These are phyloP conservation scores for Saccostrea echinata DNA, from an alignment of 1,140 invertebrate genomes.

Conservation along the genomic window DNA sequence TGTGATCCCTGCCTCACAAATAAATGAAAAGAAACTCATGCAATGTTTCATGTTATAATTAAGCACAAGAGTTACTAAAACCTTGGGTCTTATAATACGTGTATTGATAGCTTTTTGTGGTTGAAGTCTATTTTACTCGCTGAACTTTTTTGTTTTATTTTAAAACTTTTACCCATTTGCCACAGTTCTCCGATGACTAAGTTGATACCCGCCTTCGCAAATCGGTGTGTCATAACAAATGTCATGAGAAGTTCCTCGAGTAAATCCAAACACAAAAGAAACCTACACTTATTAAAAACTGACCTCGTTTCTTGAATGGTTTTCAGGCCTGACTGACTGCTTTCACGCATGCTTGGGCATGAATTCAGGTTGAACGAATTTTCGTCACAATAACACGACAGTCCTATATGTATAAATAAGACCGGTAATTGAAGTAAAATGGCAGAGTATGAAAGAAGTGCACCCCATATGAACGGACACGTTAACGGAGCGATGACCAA, in stretches of 20 bases:
- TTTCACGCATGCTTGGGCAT: constrained; percentile 30
- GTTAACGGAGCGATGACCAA: neutral
- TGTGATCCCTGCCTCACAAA: too few species aligned
- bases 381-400: neutral
- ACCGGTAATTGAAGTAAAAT: constrained; percentile 22
- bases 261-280: constrained; percentile 7
- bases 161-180: neutral
- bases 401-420: neutral
- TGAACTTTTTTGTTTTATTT: neutral
- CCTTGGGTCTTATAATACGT: neutral
- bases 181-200: neutral
- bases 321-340: constrained; percentile 16
- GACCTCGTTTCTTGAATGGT: constrained; percentile 24
- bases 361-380: constrained; percentile 27
- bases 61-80: neutral
- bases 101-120: neutral
- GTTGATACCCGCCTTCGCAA: constrained; percentile 24
- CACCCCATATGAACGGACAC: constrained; percentile 19
- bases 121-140: neutral
- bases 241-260: neutral
- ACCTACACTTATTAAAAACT: neutral
- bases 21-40: too few species aligned
- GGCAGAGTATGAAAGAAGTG: neutral
- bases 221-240: neutral
- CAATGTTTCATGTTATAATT: too few species aligned